Base-by-base conservation (phyloP, 2,888 invertebrate species). In the Periphyllus acericola region DNA sequence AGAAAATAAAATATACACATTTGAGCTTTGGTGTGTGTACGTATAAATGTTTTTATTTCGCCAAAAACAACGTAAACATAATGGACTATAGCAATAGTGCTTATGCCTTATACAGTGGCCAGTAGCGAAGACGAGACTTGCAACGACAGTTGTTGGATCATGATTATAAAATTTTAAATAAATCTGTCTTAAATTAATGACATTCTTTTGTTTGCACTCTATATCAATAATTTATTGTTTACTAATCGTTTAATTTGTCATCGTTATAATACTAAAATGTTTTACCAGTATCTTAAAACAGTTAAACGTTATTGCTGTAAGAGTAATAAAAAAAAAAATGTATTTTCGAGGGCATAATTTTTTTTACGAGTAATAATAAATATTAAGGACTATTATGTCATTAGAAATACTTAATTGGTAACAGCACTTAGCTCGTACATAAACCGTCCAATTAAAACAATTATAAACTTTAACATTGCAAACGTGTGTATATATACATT, bases 381-480 rank as follows among this genome's bases (percentile, higher is more conserved):
- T 82, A 72, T 72, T 36, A 80, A 80, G 36, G 36, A 9, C 40
- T 60, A 25, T 52, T 55, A 34, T 19, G 68, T 29, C 68, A 25
- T 75, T 40, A 60, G 14, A 36, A 40, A 75, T 11, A 36, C n/a
- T 74, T 74, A 74, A 83, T 83, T 60, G 55, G 14, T 29, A 60
- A 52, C 36, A 74, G 29, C 34, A 36, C 1, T 83, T 29, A 6
- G 21, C 21, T 78, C 29, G 19, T 78, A 21, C 19, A 14, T 52
- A n/a, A 72, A 75, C 60, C 75, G 29, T 40, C 40, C 14, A 60
- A 60, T 83, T 75, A 83, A 75, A 60, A 81, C 29, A 55, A 74
- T 82, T 52, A 52, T 71, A 68, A 66, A 25, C 32, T 34, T 25
- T 40, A 36, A 81, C 68, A 40, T 46, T 11, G 46, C 11, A 46